phyloP scores from a whole-genome alignment of 1,140 invertebrate species.

The Pogonognathellus flavescens region DNA sequence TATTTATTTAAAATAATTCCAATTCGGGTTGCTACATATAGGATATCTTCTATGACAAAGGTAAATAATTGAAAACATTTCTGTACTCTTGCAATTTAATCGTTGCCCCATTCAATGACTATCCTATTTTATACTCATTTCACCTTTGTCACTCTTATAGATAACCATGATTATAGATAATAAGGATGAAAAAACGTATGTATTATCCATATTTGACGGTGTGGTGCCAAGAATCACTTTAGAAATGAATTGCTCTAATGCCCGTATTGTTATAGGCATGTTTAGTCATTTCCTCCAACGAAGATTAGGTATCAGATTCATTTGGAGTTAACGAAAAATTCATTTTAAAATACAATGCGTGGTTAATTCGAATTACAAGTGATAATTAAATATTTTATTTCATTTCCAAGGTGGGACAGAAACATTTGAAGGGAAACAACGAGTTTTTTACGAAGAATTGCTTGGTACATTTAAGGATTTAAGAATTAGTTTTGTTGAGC shows the following conservation, averaged over 20 bases:
- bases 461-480: slow-evolving; percentile 83
- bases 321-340: not conserved
- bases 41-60: slow-evolving; percentile 91
- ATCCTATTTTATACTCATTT: not conserved
- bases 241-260: slow-evolving; percentile 55
- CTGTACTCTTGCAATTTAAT: not conserved
- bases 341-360: no score
- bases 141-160: slow-evolving; percentile 8
- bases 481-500: slow-evolving; percentile 83
- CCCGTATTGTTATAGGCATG: slow-evolving; percentile 60
- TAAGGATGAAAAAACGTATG: slow-evolving; percentile 14
- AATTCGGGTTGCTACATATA: slow-evolving; percentile 88
- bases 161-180: slow-evolving; percentile 10
- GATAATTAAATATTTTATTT: not conserved
- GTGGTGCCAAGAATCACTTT: slow-evolving; percentile 57
- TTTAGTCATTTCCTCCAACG: slow-evolving; percentile 62
- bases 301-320: slow-evolving; percentile 54
- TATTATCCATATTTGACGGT: slow-evolving; percentile 58
- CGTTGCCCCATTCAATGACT: not conserved
- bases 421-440: slow-evolving; percentile 94
- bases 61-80: slow-evolving; percentile 72
- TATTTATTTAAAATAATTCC: slow-evolving; percentile 88
- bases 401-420: slow-evolving; percentile 83
- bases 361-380: not conserved
- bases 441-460: slow-evolving; percentile 93